phyloP scores from a whole-genome alignment of 2,888 invertebrate species.

The Drosophila hamatofila region DNA sequence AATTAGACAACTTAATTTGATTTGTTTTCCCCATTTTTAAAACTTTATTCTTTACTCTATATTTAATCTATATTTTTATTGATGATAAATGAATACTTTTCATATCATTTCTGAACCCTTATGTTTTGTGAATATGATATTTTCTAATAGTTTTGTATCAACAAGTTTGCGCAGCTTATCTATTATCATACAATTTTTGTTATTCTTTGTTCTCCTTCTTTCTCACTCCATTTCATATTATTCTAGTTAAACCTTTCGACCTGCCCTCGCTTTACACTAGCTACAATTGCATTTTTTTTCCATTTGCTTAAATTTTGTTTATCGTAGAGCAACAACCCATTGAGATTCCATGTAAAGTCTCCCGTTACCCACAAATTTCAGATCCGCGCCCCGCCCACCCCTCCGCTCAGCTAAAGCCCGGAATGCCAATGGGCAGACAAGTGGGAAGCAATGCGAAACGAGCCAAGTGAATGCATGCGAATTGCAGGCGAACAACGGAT shows the following conservation, averaged over 20 bases:
- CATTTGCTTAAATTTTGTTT: conserved; percentile 73
- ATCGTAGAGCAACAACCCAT: conserved; percentile 59
- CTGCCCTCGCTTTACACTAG: conserved; percentile 49
- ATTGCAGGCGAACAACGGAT: conserved; percentile 69
- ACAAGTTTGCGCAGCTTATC: no score
- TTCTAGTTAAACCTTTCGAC: conserved; percentile 31
- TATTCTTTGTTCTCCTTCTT: no score
- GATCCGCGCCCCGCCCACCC: not conserved
- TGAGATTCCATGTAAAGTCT: conserved; percentile 62
- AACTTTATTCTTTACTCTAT: no score
- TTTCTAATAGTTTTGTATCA: no score
- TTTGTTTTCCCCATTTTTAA: no score
- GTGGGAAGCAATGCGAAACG: conserved; percentile 30
- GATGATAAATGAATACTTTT: no score
- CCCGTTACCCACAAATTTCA: conserved; percentile 45
- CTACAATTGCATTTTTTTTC: conserved; percentile 52
- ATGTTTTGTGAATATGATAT: no score
- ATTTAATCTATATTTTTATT: no score
- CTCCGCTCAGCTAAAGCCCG: not conserved
- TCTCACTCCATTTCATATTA: no score
- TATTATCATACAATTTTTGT: no score
- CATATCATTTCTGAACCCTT: no score
- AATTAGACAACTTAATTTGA: no score
- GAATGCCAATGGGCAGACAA: conserved; percentile 35
- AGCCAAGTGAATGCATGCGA: conserved; percentile 70